phyloP scores from a whole-genome alignment of 2,797 vertebrate genomes.

The Crax fasciolata region DNA sequence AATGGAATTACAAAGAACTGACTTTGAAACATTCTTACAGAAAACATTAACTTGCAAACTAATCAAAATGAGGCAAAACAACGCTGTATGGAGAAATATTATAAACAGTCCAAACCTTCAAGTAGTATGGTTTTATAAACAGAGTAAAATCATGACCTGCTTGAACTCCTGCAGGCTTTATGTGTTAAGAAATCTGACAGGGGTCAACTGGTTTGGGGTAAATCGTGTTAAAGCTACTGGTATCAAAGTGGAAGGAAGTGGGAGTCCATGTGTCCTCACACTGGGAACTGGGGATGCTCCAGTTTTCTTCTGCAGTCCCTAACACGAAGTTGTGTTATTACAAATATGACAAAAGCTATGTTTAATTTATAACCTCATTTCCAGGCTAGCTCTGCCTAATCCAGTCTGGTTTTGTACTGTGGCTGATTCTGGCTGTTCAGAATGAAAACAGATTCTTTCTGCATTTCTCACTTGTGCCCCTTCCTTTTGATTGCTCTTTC shows the following conservation, averaged over 20 bases:
- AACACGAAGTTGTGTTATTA: not conserved
- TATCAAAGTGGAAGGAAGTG: not conserved
- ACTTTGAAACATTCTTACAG: not conserved
- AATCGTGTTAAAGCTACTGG: not conserved
- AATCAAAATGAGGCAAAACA: not conserved
- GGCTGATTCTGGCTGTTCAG: not conserved
- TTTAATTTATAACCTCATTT: not conserved
- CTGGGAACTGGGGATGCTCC: not conserved
- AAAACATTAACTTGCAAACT: not conserved
- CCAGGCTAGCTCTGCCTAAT: not conserved
- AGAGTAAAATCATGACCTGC: not conserved
- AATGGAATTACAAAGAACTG: not conserved
- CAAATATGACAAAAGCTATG: not conserved
- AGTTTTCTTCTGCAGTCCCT: not conserved
- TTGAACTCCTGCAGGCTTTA: not conserved
- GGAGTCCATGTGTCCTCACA: not conserved
- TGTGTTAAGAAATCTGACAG: not conserved
- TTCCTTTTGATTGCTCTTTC: not conserved
- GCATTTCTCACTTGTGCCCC: not conserved
- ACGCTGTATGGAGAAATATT: not conserved
- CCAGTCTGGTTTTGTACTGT: not conserved
- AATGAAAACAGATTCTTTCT: not conserved
- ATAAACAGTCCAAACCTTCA: not conserved
- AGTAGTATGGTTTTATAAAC: not conserved
- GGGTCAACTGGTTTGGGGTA: not conserved